phyloP scores from a whole-genome alignment of 2,113 vertebrate species.

The Raja brachyura region DNA sequence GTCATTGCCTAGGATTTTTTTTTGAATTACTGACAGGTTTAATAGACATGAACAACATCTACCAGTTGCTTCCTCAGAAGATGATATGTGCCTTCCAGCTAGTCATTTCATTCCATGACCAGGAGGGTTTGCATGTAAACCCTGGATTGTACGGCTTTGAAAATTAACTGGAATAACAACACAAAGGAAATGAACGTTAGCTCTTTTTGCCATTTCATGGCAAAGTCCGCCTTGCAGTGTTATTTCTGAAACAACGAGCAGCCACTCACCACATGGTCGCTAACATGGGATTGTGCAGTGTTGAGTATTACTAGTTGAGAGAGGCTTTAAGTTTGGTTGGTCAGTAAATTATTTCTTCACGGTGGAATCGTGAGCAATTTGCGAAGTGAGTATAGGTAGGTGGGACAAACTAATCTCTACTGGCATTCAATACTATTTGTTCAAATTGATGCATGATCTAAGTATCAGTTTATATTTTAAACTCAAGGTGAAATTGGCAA shows the following conservation, averaged over 20 bases:
- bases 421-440: not conserved
- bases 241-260: not conserved
- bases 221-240: not conserved
- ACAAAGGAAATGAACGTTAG: not conserved
- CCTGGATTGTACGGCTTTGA: not conserved
- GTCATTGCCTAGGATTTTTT: not conserved
- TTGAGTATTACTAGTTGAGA: not conserved
- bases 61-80: too few species aligned
- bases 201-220: not conserved
- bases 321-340: not conserved
- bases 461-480: not conserved
- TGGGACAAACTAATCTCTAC: not conserved
- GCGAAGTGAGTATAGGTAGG: not conserved
- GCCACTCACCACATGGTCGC: not conserved
- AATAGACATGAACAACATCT: too few species aligned
- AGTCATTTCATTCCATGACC: not conserved
- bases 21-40: not conserved
- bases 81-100: too few species aligned
- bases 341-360: not conserved
- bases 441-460: not conserved
- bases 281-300: not conserved
- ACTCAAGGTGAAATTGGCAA: not conserved
- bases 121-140: not conserved
- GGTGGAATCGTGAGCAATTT: not conserved
- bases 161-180: not conserved